A percentile compares a stretch with the other conserved stretches of the same genome.
phyloP scores from a whole-genome alignment of 92 coral and sea anemone species.

The Porites cylindrica region DNA sequence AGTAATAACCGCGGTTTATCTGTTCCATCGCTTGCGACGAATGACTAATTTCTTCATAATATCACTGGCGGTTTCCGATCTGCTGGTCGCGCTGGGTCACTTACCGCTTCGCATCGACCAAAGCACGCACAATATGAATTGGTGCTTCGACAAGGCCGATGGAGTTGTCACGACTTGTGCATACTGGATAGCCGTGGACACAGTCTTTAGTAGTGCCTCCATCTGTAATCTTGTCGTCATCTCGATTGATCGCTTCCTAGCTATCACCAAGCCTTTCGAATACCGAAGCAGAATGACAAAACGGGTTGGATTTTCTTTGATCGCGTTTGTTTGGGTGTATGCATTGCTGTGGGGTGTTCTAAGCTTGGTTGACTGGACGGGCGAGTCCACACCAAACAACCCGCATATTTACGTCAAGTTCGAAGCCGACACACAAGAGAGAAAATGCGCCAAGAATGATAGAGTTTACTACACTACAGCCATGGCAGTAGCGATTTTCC shows the following conservation, averaged over 20 bases:
- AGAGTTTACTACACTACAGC: conserved; percentile 81
- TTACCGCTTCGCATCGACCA: conserved; percentile 89
- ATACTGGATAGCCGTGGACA: conserved; percentile 80
- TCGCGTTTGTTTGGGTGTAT: conserved; percentile 89
- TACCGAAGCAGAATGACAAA: conserved; percentile 83
- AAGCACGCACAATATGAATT: conserved; percentile 83
- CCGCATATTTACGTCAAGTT: background rate
- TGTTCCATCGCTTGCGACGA: conserved; percentile 83
- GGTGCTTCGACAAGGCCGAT: conserved; percentile 75
- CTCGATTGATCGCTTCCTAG: conserved; percentile 95
- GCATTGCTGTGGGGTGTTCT: conserved; percentile 88
- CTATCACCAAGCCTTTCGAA: conserved; percentile 89
- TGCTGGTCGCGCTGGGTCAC: conserved; percentile 73
- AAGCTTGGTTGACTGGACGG: conserved; percentile 78
- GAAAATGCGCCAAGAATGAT: conserved; percentile 74
- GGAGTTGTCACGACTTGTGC: conserved; percentile 67
- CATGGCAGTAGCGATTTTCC: conserved; percentile 72
- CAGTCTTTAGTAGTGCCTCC: conserved; percentile 80
- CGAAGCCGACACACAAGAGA: background rate
- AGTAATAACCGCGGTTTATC: conserved; percentile 83
- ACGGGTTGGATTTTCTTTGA: conserved; percentile 64
- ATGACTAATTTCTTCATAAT: conserved; percentile 90
- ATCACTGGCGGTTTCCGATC: conserved; percentile 92
- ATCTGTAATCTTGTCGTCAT: conserved; percentile 92
- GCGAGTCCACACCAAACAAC: background rate